Base-by-base conservation (phyloP, 1,140 invertebrate genomes). In the Myzus persicae region DNA sequence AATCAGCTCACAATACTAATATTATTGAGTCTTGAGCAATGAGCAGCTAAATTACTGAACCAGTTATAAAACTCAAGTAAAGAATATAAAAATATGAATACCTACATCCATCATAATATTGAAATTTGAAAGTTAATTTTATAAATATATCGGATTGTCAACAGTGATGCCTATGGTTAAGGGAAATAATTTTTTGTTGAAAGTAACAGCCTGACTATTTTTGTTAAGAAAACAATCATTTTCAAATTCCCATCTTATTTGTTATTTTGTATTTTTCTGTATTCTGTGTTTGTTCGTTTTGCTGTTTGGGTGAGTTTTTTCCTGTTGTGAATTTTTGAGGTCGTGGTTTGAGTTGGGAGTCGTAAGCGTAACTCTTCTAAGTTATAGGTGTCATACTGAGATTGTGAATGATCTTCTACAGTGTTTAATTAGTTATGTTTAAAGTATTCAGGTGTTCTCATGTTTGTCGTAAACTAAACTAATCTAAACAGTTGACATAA, bases 201-300 rank as follows among this genome's bases (percentile, higher is more conserved):
- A 76, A 76, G 31, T n/a, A n/a, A n/a, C 59, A 76, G n/a, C 59
- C 59, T 76, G 59, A 5, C 5, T 76, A 76, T 76, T 18, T n/a
- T 76, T 76, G 59, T 76, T 76, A 76, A 76, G 59, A n/a, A 76
- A 76, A 76, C 59, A 76, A 76, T n/a, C 4, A 76, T 76, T 76
- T 67, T 76, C 59, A 76, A 76, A 76, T 76, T 76, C 59, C n/a
- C 31, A 36, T 51, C 20, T 22, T n/a, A n/a, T 5, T 5, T 6
- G 11, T n/a, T 67, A 18, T n/a, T 36, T 76, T 76, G 26, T 76
- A 76, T n/a, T 76, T n/a, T n/a, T n/a, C 31, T 76, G 14, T 76
- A 5, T 67, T n/a, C n/a, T 31, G 59, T 31, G 9, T n/a, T 76
- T 36, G 4, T 0, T 44, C 42, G 9, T 67, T n/a, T 67, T n/a